phyloP scores from a whole-genome alignment of 2,888 invertebrate species.

The Melipona bicolor region DNA sequence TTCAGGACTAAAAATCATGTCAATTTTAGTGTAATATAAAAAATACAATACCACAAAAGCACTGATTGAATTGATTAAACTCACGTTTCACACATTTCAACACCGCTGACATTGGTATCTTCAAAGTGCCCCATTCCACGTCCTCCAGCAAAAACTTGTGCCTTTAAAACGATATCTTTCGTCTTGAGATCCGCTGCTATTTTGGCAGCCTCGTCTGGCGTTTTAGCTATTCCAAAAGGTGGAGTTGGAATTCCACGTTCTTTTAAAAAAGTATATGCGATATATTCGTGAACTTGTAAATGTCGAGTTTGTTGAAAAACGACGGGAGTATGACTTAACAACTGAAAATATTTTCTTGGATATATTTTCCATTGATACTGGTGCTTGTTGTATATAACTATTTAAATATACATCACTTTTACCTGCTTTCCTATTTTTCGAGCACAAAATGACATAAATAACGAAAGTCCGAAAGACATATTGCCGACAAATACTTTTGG shows the following conservation, averaged over 20 bases:
- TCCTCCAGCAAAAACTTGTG: constrained; percentile 96
- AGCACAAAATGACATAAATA: constrained; percentile 16
- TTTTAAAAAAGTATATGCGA: constrained; percentile 93
- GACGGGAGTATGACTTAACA: constrained; percentile 80
- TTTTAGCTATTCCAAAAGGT: constrained; percentile 93
- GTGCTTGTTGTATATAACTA: not conserved
- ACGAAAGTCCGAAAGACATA: constrained; percentile 44
- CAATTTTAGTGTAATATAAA: not conserved
- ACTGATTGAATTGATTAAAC: constrained; percentile 73
- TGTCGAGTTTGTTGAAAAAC: constrained; percentile 86
- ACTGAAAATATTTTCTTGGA: constrained; percentile 41
- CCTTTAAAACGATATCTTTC: constrained; percentile 92
- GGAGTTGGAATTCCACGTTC: constrained; percentile 94
- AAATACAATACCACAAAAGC: not conserved
- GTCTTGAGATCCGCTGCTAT: constrained; percentile 90
- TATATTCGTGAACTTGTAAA: constrained; percentile 96
- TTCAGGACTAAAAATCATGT: constrained; percentile 87
- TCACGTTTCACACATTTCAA: constrained; percentile 93
- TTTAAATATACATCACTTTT: constrained; percentile 7
- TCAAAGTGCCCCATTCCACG: constrained; percentile 95
- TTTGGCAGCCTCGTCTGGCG: constrained; percentile 90
- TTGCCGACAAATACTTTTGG: constrained; percentile 11
- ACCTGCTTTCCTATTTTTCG: constrained; percentile 48
- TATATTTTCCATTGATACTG: not conserved
- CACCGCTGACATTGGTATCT: constrained; percentile 96